Evolutionary conservation across 2,113 vertebrate species (phyloP).

Genomic region (Peromyscus polionotus): DNA sequence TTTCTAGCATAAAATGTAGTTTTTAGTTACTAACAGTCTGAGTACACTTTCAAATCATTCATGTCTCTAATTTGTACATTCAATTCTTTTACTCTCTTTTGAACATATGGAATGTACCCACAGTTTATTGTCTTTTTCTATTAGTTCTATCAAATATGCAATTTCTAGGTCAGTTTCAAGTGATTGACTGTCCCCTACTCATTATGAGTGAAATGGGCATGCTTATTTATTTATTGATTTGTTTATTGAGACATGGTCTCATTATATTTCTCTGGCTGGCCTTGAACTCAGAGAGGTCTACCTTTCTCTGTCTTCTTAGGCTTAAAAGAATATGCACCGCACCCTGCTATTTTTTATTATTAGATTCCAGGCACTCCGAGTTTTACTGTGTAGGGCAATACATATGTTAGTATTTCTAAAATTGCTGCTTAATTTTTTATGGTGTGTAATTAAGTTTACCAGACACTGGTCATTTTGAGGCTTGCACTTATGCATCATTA

Average conservation of each 20-base stretch:
- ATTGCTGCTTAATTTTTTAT: neutral
- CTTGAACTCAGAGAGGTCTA: neutral
- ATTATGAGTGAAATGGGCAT: neutral
- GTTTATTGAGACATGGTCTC: neutral
- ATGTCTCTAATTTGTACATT: neutral
- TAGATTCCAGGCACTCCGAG: neutral
- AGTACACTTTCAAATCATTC: neutral
- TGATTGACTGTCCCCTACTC: neutral
- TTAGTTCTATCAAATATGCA: neutral
- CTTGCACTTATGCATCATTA: neutral
- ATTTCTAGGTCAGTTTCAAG: slow-evolving; percentile 30
- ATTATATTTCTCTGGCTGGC: too few relatives aligned
- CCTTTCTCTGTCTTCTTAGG: neutral
- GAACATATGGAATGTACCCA: neutral
- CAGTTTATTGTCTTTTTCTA: neutral
- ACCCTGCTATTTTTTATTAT: neutral
- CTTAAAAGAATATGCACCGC: neutral
- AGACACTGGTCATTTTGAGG: neutral
- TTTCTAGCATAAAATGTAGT: neutral
- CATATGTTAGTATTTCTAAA: slow-evolving; percentile 26
- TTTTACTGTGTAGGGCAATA: neutral
- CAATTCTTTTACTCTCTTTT: slow-evolving; percentile 12
- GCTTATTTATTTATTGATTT: neutral
- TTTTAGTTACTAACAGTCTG: neutral
- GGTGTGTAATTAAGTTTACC: neutral